Evolutionary conservation across 1,140 invertebrate genomes (phyloP), one percentile per base, ranked within the genome.

Genomic region (Neoseiulus cucumeris): DNA sequence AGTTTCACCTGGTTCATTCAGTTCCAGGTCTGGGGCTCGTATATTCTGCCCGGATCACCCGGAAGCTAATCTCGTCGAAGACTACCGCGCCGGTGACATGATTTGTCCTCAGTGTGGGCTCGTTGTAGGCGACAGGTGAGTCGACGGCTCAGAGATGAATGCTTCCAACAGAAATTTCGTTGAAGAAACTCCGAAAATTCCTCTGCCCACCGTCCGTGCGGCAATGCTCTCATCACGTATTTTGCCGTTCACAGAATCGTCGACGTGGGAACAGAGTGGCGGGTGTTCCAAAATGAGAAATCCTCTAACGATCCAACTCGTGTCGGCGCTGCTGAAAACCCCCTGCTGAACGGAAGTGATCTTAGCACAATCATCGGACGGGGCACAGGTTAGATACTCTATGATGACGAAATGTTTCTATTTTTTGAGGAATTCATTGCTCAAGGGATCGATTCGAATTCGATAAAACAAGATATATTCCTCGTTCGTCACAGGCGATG

Each of bases 181-280:
- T n/a, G 64, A 12, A 66, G 30, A 39, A 66, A 12, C 18, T 65
- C 41, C 12, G 12, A 12, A 67, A 47, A 39, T 64, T 29, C 17
- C 33, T 39, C 33, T 39, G 9, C 33, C 33, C 4, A 4, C 33
- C 9, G 33, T 39, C 33, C 33, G 4, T 39, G 33, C 9, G 33
- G 33, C 4, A 39, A 39, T 39, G 18, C 39, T 20, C 33, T 64
- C 18, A 55, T 25, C 29, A 9, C 20, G 39, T 14, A 42, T 47
- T 2, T 39, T 39, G 4, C 33, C 9, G 9, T 39, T 9, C 33
- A 39, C 72, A 91, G 92, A 74, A 91, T 98, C 0, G 93, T 99
- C 70, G 96, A 99, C 80, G 96, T 99, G n/a, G 94, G 95, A n/a
- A 97, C 94, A n/a, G 96, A 99, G 77, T 99, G 96, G 96, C 82